phyloP scores from a whole-genome alignment of 2,113 vertebrate genomes.

The Lophotis ruficrista region DNA sequence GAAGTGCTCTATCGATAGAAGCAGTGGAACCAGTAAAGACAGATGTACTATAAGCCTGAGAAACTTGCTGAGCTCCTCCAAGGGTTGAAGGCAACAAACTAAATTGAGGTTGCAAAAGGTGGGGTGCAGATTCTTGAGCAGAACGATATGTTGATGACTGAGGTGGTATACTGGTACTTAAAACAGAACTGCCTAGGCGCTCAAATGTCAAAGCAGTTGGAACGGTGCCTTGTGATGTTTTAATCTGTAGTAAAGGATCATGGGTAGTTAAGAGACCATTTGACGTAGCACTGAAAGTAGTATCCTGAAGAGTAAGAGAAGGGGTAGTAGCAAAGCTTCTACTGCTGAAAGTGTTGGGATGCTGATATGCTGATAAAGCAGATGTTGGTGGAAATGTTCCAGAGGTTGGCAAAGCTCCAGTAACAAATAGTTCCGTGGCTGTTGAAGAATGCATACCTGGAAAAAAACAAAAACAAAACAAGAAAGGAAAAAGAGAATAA shows the following conservation, averaged over 20 bases:
- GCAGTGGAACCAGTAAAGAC: constrained; percentile 88
- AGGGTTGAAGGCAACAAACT: constrained; percentile 88
- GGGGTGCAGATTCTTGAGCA: constrained; percentile 97
- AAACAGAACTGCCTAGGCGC: constrained; percentile 83
- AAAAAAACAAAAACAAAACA: constrained; percentile 70
- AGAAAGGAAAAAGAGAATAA: constrained; percentile 35
- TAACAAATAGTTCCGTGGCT: constrained; percentile 90
- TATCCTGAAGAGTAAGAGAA: constrained; percentile 89
- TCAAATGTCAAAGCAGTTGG: constrained; percentile 90
- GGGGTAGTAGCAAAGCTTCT: constrained; percentile 89
- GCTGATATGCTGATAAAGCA: constrained; percentile 90
- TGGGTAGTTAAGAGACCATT: constrained; percentile 90
- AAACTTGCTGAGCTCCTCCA: constrained; percentile 81
- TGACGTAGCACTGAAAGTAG: constrained; percentile 88
- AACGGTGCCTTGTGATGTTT: constrained; percentile 88
- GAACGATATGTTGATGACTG: constrained; percentile 98
- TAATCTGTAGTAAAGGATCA: constrained; percentile 91
- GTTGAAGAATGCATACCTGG: constrained; percentile 91
- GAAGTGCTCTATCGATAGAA: constrained; percentile 97
- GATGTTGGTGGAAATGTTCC: constrained; percentile 91
- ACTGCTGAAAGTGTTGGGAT: constrained; percentile 88
- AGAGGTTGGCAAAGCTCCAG: constrained; percentile 91
- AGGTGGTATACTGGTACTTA: constrained; percentile 87
- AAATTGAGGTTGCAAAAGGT: constrained; percentile 95
- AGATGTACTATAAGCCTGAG: constrained; percentile 87